These are phyloP conservation scores for Pelosia muscerda DNA, from an alignment of 2,888 invertebrate species.

Conservation along the genomic window DNA sequence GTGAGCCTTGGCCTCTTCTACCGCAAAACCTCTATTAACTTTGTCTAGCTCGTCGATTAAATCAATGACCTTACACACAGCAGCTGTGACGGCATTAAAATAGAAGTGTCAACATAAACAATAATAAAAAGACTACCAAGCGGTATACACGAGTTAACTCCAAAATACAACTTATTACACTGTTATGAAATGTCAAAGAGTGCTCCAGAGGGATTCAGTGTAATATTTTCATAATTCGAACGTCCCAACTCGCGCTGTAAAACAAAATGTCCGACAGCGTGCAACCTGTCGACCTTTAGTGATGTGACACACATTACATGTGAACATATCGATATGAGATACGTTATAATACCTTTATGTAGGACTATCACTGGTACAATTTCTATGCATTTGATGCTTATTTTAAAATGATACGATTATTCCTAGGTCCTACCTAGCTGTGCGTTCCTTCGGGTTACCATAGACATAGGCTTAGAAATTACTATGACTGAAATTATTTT, in stretches of 20 bases:
- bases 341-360: background rate
- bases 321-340: slow-evolving; percentile 5
- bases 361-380: background rate
- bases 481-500: background rate
- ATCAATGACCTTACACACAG: background rate
- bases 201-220: slow-evolving; percentile 48
- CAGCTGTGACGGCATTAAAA: background rate
- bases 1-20: too few species aligned
- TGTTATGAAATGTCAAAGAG: slow-evolving; percentile 53
- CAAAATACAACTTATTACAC: slow-evolving; percentile 51
- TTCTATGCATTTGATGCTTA: too few species aligned
- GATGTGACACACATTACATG: slow-evolving; percentile 41
- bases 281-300: slow-evolving; percentile 66
- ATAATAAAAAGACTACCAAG: slow-evolving; percentile 33
- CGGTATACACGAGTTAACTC: slow-evolving; percentile 44
- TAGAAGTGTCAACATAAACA: slow-evolving; percentile 14
- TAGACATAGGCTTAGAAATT: too few species aligned
- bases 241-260: slow-evolving; percentile 62
- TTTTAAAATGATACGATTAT: too few species aligned
- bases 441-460: too few species aligned
- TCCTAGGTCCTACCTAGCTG: background rate
- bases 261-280: slow-evolving; percentile 73
- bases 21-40: background rate
- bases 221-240: slow-evolving; percentile 64
- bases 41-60: background rate